Conservation (phyloP, 2,888 invertebrate species). For the Hecatera dysodea region DNA sequence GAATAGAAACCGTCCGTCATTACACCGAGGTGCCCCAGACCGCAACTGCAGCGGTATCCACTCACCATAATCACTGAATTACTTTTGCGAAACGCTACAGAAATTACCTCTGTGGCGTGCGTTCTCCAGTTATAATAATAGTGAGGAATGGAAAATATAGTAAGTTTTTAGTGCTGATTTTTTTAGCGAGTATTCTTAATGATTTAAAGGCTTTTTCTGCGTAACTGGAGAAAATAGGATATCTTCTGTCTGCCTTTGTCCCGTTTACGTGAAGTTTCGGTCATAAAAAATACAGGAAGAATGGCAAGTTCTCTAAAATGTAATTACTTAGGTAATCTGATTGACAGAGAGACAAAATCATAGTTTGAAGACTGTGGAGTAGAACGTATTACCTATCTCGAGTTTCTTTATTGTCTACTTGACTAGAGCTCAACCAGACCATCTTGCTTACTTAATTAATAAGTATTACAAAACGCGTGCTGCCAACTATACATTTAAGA, state of each 20-base stretch:
- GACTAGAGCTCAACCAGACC: not conserved
- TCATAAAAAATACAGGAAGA: too few relatives aligned
- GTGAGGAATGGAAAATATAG: constrained; percentile 2
- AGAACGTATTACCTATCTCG: not conserved
- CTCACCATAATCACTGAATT: constrained; percentile 61
- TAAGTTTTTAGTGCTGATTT: not conserved
- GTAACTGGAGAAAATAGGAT: not conserved
- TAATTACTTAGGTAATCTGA: too few relatives aligned
- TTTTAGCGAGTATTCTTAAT: not conserved
- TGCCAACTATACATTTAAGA: constrained; percentile 13
- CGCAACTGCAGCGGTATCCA: constrained; percentile 53
- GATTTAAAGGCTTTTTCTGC: not conserved
- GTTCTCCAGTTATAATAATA: constrained; percentile 41
- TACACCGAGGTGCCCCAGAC: constrained; percentile 39
- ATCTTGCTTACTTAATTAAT: constrained; percentile 10
- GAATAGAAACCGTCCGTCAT: constrained; percentile 52
- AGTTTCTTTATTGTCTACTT: not conserved
- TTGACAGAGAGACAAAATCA: not conserved
- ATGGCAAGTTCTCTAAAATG: too few relatives aligned
- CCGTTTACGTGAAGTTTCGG: too few relatives aligned
- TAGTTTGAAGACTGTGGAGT: not conserved
- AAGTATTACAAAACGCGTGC: constrained; percentile 8
- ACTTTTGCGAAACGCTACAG: constrained; percentile 55
- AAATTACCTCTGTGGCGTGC: constrained; percentile 34
- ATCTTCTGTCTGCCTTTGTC: not conserved